A percentile compares a stretch with the other conserved stretches of the same genome.
Evolutionary conservation across 1,140 invertebrate species (phyloP).

Genomic region (Rhagoletis pomonella): DNA sequence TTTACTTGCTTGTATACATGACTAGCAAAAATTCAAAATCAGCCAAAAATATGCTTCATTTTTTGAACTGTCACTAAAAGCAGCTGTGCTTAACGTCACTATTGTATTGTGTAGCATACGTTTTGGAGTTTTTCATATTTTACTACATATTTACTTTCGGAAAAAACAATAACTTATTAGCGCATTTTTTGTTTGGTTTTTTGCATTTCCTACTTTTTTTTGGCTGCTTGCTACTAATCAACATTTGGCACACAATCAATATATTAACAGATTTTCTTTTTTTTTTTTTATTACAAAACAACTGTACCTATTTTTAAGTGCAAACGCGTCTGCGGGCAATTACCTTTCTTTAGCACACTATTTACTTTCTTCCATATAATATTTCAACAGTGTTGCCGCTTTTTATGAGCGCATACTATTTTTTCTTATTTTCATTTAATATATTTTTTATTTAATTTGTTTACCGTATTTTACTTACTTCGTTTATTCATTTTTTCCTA

Average conservation of each 20-base stretch:
- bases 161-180: no score
- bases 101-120: neutral
- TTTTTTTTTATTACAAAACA: neutral
- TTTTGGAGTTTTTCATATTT: neutral
- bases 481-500: no score
- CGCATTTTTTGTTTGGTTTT: neutral
- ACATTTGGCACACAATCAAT: conserved; percentile 40
- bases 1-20: neutral
- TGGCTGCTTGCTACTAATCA: neutral
- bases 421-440: conserved; percentile 5
- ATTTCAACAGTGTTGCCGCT: no score
- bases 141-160: neutral
- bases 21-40: no score
- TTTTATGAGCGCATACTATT: neutral
- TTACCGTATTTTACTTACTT: conserved; percentile 68
- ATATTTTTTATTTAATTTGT: conserved; percentile 54
- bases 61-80: neutral
- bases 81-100: neutral
- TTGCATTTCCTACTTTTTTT: neutral
- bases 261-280: neutral
- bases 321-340: neutral
- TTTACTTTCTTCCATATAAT: no score
- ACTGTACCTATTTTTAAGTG: conserved; percentile 3
- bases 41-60: neutral
- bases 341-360: no score